Evolutionary conservation across 30 jellyfish, hydroid and myxozoan species (phyloP), one percentile per base, ranked within the genome.

Genomic region (Catostylus mosaicus): DNA sequence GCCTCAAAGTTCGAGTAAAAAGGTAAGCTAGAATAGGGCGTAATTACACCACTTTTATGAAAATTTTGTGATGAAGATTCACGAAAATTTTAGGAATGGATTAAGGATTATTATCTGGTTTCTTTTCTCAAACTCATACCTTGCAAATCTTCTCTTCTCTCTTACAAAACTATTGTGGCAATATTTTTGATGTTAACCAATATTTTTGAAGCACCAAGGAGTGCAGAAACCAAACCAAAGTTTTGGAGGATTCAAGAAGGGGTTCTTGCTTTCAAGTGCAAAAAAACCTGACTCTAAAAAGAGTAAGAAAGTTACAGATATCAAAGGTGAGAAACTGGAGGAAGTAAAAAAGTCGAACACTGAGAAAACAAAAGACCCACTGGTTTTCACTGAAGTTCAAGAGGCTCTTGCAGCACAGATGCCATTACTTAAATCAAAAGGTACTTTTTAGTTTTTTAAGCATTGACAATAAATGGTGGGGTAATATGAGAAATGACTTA

Each of bases 161-260:
- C n/a, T 18, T 57, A 18, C 29, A 7, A 8, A 57, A 23, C 6
- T 12, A 33, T 7, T 8, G 26, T 57, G 14, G 6, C n/a, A 7
- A 18, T 37, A 16, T 12, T 31, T 30, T 27, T 5, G 1, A 19
- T 66, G n/a, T n/a, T 40, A 40, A 27, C 14, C 31, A 30, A 10
- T 38, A 73, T 40, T 27, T 2, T n/a, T 11, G 46, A 74, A 48
- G 56, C 56, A 43, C 12, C 56, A 43, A 43, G 67, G 19, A 7
- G 3, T 52, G 18, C 30, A 52, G 40, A 77, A 18, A 36, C 73
- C 20, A 77, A 33, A 56, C 10, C 45, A 69, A 27, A 67, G 73
- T 26, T 87, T 87, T 87, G 84, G 82, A 50, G 96, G 96, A 4
- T 87, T 87, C 64, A 68, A 87, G 68, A 87, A 87, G 50, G 96